Evolutionary conservation across 23 tunicate genomes (phyloP), one percentile per base, ranked within the genome.

Genomic region (Ascidia mentula): DNA sequence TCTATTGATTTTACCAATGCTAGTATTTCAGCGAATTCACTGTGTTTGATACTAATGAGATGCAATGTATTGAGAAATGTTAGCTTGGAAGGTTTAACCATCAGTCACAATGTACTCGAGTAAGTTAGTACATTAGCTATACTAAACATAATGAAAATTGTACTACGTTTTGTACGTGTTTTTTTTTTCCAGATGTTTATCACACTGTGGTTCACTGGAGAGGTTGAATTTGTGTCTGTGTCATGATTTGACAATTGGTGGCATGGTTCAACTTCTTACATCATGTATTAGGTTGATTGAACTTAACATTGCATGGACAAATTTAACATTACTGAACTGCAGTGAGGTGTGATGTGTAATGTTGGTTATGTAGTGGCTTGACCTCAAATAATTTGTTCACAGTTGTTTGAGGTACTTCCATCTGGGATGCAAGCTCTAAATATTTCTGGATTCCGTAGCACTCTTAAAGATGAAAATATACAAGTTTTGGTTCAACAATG

Each of bases 1-100:
- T 89, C 89, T 18, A 35, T 91, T 65, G 97, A 91, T 82, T 86
- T 91, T 24, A 91, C 97, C 46, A 91, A 91, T 77, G 97, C 97
- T 8, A 80, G 74, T 5, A 83, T 91, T 30, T 72, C 82, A 32
- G 72, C 84, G 13, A 91, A 89, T 37, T 31, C 84, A 32, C 84
- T 91, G 22, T 91, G 97, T 59, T 40, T 91, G 12, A 78, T 92
- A 12, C 77, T 92, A 22, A 76, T 87, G 59, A 84, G 92, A 40
- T 92, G 97, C 40, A 79, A 59, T 34, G 59, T 40, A 4, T 37
- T 92, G 81, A 26, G 69, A 38, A 92, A 92, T 75, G 37, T 92
- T 6, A 92, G 97, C 39, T 74, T 92, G 72, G 97, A 92, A 87
- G 90, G 90, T 7, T 42, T 92, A 34, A 73, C 84, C 40, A 70